These are phyloP conservation scores for Cynoglossus semilaevis DNA, from an alignment of 2,113 vertebrate species.

Conservation along the genomic window DNA sequence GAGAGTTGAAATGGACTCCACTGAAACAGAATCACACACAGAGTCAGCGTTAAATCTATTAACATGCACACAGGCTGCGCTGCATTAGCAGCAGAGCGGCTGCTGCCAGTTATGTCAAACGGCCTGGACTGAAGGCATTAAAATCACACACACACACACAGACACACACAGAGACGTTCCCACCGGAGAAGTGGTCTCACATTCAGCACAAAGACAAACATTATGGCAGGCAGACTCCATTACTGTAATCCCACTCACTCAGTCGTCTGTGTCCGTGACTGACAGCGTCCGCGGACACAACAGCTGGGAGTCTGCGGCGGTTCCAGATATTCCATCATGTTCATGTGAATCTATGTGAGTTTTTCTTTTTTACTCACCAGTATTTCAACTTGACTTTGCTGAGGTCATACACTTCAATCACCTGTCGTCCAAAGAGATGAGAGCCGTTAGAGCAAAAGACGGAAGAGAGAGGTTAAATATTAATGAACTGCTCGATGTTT, in stretches of 20 bases:
- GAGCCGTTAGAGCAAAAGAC: background rate
- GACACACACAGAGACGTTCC: no score
- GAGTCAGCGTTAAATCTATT: conserved; percentile 7
- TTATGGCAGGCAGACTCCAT: conserved; percentile 10
- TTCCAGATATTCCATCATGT: no score
- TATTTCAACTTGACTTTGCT: conserved; percentile 99
- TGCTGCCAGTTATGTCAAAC: conserved; percentile 5
- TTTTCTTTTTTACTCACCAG: conserved; percentile 82
- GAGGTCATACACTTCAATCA: conserved; percentile 99
- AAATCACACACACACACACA: conserved; percentile 4
- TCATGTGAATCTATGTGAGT: no score
- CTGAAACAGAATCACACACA: conserved; percentile 70
- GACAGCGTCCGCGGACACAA: background rate
- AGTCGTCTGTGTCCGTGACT: background rate
- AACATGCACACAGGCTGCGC: conserved; percentile 3
- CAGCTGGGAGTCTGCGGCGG: background rate
- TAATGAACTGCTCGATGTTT: background rate
- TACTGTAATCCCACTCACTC: background rate
- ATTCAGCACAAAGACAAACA: conserved; percentile 6
- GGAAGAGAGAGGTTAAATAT: background rate
- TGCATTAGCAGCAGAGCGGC: conserved; percentile 20
- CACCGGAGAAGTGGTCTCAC: background rate
- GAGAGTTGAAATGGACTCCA: conserved; percentile 99
- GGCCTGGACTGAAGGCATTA: background rate
- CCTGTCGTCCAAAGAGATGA: conserved; percentile 68